These are phyloP conservation scores for Enteromius fasciolatus DNA, from an alignment of 2,797 vertebrate species.

Conservation along the genomic window DNA sequence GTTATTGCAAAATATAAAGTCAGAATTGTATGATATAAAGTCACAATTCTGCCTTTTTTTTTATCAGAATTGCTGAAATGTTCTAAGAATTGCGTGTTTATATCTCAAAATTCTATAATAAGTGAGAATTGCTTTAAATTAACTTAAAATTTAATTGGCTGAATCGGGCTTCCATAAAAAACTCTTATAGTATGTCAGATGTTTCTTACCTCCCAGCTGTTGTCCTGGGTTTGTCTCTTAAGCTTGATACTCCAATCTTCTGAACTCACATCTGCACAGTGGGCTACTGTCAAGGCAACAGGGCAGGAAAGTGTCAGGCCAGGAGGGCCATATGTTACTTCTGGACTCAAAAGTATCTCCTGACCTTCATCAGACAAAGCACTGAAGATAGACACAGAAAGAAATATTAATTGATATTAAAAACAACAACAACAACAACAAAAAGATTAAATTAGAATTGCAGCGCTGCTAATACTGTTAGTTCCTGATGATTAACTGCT, in stretches of 20 bases:
- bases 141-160: too few species aligned
- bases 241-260: slow-evolving; percentile 93
- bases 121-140: too few species aligned
- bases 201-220: slow-evolving; percentile 91
- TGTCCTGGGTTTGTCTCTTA: slow-evolving; percentile 84
- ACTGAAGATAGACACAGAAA: slow-evolving; percentile 67
- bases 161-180: too few species aligned
- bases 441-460: not conserved
- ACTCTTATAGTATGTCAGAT: not conserved
- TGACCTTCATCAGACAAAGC: slow-evolving; percentile 84
- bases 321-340: slow-evolving; percentile 91
- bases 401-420: not conserved
- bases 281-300: slow-evolving; percentile 90
- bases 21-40: too few species aligned
- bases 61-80: too few species aligned
- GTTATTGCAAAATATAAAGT: too few species aligned
- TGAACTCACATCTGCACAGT: slow-evolving; percentile 87
- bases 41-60: too few species aligned
- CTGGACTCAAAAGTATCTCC: slow-evolving; percentile 90
- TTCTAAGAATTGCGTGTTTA: too few species aligned
- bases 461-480: not conserved
- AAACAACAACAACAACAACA: not conserved
- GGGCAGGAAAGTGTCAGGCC: slow-evolving; percentile 85
- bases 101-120: too few species aligned
- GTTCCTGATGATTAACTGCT: slow-evolving; percentile 4